A percentile compares a stretch with the other conserved stretches of the same genome.
phyloP scores from a whole-genome alignment of 2,797 vertebrate genomes.

The Sus cebifrons region DNA sequence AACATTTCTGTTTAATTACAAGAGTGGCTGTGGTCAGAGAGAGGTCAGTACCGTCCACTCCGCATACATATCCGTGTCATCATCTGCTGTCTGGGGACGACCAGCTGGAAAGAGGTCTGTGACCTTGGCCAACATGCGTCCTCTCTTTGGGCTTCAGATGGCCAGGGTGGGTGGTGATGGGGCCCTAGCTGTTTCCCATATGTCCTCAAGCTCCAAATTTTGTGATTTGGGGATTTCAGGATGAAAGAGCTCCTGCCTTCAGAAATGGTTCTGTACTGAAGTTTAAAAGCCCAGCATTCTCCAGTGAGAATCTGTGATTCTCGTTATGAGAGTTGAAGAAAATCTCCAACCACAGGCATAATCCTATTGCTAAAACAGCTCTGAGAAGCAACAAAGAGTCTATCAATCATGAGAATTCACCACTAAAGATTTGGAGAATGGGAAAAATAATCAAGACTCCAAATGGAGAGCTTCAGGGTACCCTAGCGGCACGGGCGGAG shows the following conservation, averaged over 20 bases:
- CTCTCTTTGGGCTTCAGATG: slow-evolving; percentile 3
- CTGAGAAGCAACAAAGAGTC: slow-evolving; percentile 66
- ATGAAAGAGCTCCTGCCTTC: slow-evolving; percentile 12
- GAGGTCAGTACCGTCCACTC: slow-evolving; percentile 39
- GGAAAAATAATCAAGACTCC: slow-evolving; percentile 5
- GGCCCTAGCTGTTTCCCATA: neutral
- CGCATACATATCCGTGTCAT: slow-evolving; percentile 47
- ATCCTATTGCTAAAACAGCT: slow-evolving; percentile 71
- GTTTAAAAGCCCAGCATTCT: neutral
- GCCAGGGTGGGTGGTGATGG: neutral
- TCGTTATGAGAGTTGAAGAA: slow-evolving; percentile 63
- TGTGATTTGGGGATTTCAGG: neutral
- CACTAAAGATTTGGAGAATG: slow-evolving; percentile 27
- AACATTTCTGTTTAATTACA: slow-evolving; percentile 86
- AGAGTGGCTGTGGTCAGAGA: slow-evolving; percentile 71
- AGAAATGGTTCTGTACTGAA: slow-evolving; percentile 23
- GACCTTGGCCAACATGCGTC: slow-evolving; percentile 13
- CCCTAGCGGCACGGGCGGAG: neutral
- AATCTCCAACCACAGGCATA: slow-evolving; percentile 63
- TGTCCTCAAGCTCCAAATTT: slow-evolving; percentile 27
- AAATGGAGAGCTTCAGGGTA: slow-evolving; percentile 47
- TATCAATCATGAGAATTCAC: slow-evolving; percentile 61
- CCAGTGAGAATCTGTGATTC: slow-evolving; percentile 57
- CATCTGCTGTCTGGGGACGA: slow-evolving; percentile 39
- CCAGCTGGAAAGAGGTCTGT: slow-evolving; percentile 46